phyloP scores from a whole-genome alignment of 2,797 vertebrate genomes.

The Manis pentadactyla region DNA sequence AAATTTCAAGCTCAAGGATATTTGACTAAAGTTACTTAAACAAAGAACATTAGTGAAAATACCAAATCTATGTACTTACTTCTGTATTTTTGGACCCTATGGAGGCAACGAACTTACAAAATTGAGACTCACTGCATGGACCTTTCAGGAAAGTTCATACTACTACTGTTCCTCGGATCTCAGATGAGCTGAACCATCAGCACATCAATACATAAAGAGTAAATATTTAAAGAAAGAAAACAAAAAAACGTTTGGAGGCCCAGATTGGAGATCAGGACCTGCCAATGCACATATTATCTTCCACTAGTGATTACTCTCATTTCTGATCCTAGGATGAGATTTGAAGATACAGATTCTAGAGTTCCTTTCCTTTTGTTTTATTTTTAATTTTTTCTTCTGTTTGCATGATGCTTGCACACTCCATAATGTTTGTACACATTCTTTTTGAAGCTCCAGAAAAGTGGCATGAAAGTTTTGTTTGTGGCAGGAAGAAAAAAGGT shows the following conservation, averaged over 20 bases:
- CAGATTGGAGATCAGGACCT: neutral
- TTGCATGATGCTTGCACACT: neutral
- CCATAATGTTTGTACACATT: neutral
- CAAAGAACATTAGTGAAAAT: neutral
- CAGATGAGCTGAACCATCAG: conserved; percentile 25
- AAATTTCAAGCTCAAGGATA: neutral
- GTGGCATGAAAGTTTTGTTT: conserved; percentile 34
- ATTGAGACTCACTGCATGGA: neutral
- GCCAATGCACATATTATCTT: neutral
- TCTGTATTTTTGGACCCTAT: neutral
- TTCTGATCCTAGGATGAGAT: conserved; percentile 50
- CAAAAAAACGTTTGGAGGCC: neutral
- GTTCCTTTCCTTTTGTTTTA: neutral
- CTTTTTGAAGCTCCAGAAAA: conserved; percentile 45
- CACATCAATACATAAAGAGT: neutral
- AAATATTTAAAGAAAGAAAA: neutral
- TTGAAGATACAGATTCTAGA: conserved; percentile 38
- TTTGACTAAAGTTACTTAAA: conserved; percentile 29
- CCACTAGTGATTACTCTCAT: neutral
- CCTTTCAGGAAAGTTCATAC: neutral
- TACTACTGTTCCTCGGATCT: neutral
- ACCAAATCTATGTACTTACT: neutral
- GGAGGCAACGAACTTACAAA: conserved; percentile 14
- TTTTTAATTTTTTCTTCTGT: neutral
- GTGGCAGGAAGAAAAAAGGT: conserved; percentile 59